Base-by-base conservation (phyloP, 1,140 invertebrate species). In the Euura saliciscinereae region DNA sequence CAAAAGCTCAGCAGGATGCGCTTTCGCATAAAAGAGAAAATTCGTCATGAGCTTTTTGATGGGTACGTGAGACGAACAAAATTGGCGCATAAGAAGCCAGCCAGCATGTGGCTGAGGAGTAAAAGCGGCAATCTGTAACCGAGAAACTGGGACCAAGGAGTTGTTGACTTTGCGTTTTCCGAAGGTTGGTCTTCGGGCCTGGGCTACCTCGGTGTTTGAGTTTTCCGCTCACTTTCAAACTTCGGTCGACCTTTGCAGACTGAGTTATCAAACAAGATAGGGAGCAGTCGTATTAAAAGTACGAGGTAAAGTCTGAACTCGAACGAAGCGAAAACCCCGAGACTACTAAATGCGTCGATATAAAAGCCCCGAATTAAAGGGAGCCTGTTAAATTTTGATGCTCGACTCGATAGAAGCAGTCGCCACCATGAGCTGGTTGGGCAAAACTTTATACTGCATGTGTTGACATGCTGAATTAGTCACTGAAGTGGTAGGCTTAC, bases 101-200 rank as follows among this genome's bases (percentile, higher is more conserved):
- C 51, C 51, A 59, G 13, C 5, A 59, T 3, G 51, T n/a, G 6
- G 3, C 3, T 8, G 8, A n/a, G 13, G 10, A 59, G 3, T 59
- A 28, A 59, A 8, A n/a, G 3, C 51, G 51, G 5, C 13, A 59
- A 59, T 59, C 51, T 59, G 5, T 59, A 59, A 59, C 51, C 8
- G 13, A 59, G 51, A 59, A 59, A 59, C 51, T 59, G 51, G 8
- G 51, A 59, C 51, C 51, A 59, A 4, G 13, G 13, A n/a, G 51
- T n/a, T 59, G 51, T 59, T 59, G 51, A 59, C 51, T 59, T 59
- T 59, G 51, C 51, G 51, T 59, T 59, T 59, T n/a, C 51, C 28
- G 28, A 59, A n/a, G 8, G 51, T 59, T n/a, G 51, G 51, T 59
- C 51, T 11, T n/a, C 10, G 13, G 51, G 51, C 1, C 51, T 59